Base-by-base conservation (phyloP, 2,888 invertebrate species). In the Ditylenchus weischeri region DNA sequence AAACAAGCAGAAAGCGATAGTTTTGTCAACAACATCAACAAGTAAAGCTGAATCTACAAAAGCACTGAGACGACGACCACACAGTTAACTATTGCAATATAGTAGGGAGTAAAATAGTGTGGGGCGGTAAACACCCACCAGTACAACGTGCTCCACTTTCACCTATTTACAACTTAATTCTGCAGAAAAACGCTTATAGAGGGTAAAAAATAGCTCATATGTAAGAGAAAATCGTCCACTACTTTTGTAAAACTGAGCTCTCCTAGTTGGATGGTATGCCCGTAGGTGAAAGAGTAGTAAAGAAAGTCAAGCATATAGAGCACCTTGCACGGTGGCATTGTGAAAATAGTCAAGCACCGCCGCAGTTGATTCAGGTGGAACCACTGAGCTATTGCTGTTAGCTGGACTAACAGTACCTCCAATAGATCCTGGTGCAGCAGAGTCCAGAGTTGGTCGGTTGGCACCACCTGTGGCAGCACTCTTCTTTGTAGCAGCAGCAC, bases 301-400 rank as follows among this genome's bases (percentile, higher is more conserved):
- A 43, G 43, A 43, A 43, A 43, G 43, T 43, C 43, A 43, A 43
- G 13, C 29, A 29, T 43, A 43, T 43, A 43, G 43, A 69, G 71
- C 71, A 79, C 79, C 79, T 79, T 74, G 74, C 54, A 77, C 69
- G 57, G 79, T 76, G 57, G 80, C 79, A 59, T 75, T 75, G 74
- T 80, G 80, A 65, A 81, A 81, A 68, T 75, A 73, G 61, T 78
- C 75, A 63, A 79, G 72, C 48, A 79, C 75, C 19, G 68, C 76
- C 59, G 69, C 60, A 36, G 71, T 50, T 38, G 71, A 68, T 65
- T 72, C 64, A 50, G 69, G 50, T 38, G 65, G 57, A 21, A 29
- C 61, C 58, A 49, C 43, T 64, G 54, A 60, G 36, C 69, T 63
- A 67, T 63, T 69, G 21, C 23, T 21, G 29, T 29, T 54, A 54